Conservation (phyloP, 2,113 vertebrate genomes). For the Gymnogyps californianus region DNA sequence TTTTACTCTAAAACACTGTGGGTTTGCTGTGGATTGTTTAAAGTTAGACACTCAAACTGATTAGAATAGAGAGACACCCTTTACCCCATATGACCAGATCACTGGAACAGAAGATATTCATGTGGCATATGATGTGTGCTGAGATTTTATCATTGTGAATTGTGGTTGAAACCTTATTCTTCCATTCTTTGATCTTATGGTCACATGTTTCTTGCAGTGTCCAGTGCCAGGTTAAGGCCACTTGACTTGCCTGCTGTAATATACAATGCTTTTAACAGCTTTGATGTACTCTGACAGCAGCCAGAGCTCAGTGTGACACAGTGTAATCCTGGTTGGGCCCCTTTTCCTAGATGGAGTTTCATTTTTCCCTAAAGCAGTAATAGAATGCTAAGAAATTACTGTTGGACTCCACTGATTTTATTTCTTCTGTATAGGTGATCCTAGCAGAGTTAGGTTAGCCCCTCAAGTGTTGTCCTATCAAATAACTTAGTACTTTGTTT, state of each 20-base stretch:
- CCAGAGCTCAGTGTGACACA: not conserved
- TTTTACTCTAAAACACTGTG: not conserved
- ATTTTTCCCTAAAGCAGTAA: not conserved
- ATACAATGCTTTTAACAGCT: not conserved
- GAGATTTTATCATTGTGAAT: not conserved
- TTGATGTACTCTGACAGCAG: not conserved
- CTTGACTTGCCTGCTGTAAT: not conserved
- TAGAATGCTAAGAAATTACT: not conserved
- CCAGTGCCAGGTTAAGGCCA: not conserved
- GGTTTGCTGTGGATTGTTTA: not conserved
- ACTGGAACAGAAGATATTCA: not conserved
- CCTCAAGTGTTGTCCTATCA: not conserved
- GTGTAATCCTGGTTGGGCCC: not conserved
- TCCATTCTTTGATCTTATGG: not conserved
- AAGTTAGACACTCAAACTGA: not conserved
- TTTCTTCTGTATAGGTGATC: not conserved
- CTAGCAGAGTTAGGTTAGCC: not conserved
- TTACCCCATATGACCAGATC: not conserved
- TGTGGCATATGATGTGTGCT: not conserved
- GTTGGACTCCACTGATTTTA: not conserved
- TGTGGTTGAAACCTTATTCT: not conserved
- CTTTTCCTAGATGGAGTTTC: accelerated
- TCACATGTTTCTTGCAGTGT: not conserved
- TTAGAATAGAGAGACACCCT: not conserved
- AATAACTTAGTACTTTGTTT: not conserved